These are phyloP conservation scores for Mechanitis messenoides DNA, from an alignment of 2,888 invertebrate genomes.

Conservation along the genomic window DNA sequence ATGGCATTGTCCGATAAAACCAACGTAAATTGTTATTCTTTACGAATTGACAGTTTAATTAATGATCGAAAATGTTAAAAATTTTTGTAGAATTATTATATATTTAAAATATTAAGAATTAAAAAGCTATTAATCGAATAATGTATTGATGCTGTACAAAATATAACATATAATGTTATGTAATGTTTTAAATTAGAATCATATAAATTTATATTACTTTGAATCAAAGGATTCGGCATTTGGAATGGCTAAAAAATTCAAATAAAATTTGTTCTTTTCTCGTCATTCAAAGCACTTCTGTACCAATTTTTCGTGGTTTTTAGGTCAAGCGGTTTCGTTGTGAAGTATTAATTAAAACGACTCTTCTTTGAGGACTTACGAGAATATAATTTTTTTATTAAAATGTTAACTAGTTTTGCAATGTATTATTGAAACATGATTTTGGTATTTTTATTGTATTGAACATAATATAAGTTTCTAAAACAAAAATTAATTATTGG, in stretches of 20 bases:
- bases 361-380: conserved; percentile 4
- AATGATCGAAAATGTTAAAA: conserved; percentile 15
- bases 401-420: conserved; percentile 6
- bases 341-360: conserved; percentile 5
- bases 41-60: conserved; percentile 33
- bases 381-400: conserved; percentile 14
- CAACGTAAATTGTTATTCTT: conserved; percentile 36
- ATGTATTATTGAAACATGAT: conserved; percentile 9
- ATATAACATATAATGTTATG: no score
- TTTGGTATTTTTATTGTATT: conserved; percentile 48
- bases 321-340: conserved; percentile 7
- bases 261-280: conserved; percentile 9
- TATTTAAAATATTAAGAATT: conserved; percentile 13
- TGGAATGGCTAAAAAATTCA: no score
- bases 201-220: no score
- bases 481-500: no score
- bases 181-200: no score
- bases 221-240: no score
- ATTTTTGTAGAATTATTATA: neutral
- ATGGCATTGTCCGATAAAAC: conserved; percentile 34
- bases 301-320: conserved; percentile 15
- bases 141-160: no score
- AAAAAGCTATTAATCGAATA: no score
- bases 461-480: conserved; percentile 12
- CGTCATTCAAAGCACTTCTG: conserved; percentile 11